phyloP scores from a whole-genome alignment of 2,113 vertebrate genomes.

The Barbus barbus region DNA sequence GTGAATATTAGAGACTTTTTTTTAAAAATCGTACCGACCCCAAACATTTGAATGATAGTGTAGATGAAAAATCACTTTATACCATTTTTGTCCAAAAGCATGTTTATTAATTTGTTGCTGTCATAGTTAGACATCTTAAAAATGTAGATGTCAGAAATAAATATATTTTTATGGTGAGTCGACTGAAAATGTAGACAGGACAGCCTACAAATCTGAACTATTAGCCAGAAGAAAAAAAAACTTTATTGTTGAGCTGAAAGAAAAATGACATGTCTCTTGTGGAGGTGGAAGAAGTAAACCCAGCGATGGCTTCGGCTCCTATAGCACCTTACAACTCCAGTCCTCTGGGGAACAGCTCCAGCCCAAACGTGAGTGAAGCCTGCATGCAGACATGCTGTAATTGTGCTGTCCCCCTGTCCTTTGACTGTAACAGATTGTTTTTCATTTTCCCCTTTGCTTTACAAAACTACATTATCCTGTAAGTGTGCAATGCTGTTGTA shows the following conservation, averaged over 20 bases:
- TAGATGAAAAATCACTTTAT: neutral
- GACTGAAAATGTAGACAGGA: neutral
- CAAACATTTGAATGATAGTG: neutral
- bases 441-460: neutral
- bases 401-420: neutral
- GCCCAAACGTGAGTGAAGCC: conserved; percentile 65
- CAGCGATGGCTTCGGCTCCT: conserved; percentile 65
- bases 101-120: no score
- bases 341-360: conserved; percentile 66
- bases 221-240: neutral
- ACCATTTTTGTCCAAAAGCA: neutral
- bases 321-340: conserved; percentile 69
- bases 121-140: no score
- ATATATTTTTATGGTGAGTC: neutral
- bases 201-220: neutral
- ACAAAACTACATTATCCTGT: conserved; percentile 4
- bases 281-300: conserved; percentile 57
- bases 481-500: conserved; percentile 18
- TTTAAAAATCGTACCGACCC: no score
- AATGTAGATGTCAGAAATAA: no score
- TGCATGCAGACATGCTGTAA: neutral
- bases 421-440: neutral
- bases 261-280: conserved; percentile 4
- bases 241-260: neutral
- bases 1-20: neutral